Conservation (phyloP, 2,113 vertebrate species). For the Murina feae region DNA sequence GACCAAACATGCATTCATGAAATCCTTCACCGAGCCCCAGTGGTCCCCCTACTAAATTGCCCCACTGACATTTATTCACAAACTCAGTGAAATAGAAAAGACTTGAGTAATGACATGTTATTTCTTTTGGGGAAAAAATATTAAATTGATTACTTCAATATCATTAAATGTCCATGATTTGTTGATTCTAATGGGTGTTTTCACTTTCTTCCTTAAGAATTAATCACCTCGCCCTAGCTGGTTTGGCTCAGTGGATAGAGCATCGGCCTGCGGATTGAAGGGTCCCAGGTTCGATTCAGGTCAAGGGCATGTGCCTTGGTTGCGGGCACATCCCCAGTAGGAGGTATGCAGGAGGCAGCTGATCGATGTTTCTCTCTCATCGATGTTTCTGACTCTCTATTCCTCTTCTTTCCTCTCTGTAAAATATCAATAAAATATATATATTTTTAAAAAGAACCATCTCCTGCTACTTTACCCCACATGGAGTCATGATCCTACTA, state of each 20-base stretch:
- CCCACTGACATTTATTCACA: not conserved
- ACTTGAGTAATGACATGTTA: not conserved
- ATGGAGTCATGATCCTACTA: not conserved
- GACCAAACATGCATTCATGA: not conserved
- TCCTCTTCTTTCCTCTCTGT: too few species aligned
- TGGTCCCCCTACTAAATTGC: not conserved
- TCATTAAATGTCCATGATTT: conserved; percentile 5
- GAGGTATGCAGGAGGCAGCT: too few species aligned
- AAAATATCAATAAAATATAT: too few species aligned
- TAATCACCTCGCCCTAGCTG: too few species aligned
- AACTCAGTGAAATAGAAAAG: not conserved
- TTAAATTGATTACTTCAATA: not conserved
- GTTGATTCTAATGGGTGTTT: not conserved
- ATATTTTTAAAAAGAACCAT: too few species aligned
- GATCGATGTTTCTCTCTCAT: too few species aligned
- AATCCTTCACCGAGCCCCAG: not conserved
- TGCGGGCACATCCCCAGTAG: too few species aligned
- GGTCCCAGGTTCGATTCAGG: too few species aligned
- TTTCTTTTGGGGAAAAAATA: not conserved
- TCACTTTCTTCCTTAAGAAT: conserved; percentile 50
- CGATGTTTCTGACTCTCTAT: too few species aligned
- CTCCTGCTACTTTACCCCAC: not conserved
- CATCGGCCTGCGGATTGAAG: too few species aligned
- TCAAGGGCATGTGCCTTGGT: too few species aligned
- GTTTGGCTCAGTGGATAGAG: too few species aligned